These are phyloP conservation scores for Oreochromis tanganicae DNA, from an alignment of 2,113 vertebrate genomes.

Conservation along the genomic window DNA sequence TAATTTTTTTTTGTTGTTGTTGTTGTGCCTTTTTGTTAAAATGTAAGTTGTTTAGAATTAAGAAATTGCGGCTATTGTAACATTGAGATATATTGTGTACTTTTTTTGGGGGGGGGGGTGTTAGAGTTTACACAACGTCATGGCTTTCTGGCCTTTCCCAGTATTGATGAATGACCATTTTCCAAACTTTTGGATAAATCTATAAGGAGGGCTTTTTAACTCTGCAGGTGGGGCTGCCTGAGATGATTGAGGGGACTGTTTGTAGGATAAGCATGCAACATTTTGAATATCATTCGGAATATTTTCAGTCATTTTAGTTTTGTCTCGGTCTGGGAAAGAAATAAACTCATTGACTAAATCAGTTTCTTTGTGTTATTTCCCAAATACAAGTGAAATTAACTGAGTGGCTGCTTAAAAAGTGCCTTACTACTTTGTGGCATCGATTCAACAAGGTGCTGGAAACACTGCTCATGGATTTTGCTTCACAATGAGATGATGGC, in stretches of 20 bases:
- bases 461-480: not conserved
- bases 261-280: not conserved
- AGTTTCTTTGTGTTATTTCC: not conserved
- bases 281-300: not conserved
- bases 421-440: not conserved
- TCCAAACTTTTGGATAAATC: not conserved
- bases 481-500: not conserved
- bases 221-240: not conserved
- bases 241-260: not conserved
- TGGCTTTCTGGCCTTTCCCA: not conserved
- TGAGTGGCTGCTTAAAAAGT: not conserved
- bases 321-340: conserved; percentile 17
- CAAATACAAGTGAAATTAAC: not conserved
- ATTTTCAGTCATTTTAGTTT: not conserved
- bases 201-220: not conserved
- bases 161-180: not conserved
- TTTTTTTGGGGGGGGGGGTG: rapidly evolving
- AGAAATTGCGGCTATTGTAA: not conserved
- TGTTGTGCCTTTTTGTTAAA: conserved; percentile 33
- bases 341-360: conserved; percentile 34
- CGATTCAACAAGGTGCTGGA: not conserved
- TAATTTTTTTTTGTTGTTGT: not conserved
- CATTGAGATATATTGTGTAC: not conserved
- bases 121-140: not conserved
- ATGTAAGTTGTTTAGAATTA: not conserved